Evolutionary conservation across 2,797 vertebrate species (phyloP), one percentile per base, ranked within the genome.

Genomic region (Lepus townsendii): DNA sequence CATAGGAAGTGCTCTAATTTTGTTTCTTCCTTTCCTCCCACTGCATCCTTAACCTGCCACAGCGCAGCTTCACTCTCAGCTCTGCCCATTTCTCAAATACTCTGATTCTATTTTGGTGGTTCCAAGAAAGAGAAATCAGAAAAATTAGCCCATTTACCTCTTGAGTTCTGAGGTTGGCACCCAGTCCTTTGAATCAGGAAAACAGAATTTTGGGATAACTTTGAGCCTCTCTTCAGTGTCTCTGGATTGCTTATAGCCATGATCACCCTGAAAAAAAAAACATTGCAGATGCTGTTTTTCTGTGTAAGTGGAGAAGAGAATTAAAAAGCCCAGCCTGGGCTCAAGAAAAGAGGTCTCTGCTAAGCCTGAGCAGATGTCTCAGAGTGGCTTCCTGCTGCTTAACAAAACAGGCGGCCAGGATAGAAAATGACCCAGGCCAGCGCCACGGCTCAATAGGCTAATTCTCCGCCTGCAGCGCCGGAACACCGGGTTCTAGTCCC

Each of bases 131-230:
- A 91, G 26, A 72, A 65, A 62, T 73, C 30, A 85, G 38, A 77
- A 69, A 79, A 82, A 96, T 35, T 0, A 38, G 86, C 63, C 4
- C 6, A 73, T 79, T 98, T 97, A 99, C 99, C 99, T 99, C 97
- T 98, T 98, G 77, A 99, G 98, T 91, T 99, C 98, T 62, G 98
- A 98, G n/a, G 99, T 98, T 66, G 99, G 99, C 83, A 98, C 98
- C 99, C 99, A 99, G 97, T 99, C 99, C 94, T 98, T 98, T 30
- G 99, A 98, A 97, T 99, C 99, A 1, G 99, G 99, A 98, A 99
- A 99, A 98, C 99, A 99, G 98, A 99, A 99, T 94, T 98, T 99
- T 7, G 99, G 99, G 97, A 99, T 99, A 96, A 99, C 99, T 98
- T 98, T 99, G 65, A 99, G 98, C 93, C 99, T 99, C 95, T 99